Percentiles rank a stretch among this genome's conserved stretches.
These are phyloP conservation scores for Miichthys miiuy DNA, from an alignment of 2,797 vertebrate species.

Conservation along the genomic window DNA sequence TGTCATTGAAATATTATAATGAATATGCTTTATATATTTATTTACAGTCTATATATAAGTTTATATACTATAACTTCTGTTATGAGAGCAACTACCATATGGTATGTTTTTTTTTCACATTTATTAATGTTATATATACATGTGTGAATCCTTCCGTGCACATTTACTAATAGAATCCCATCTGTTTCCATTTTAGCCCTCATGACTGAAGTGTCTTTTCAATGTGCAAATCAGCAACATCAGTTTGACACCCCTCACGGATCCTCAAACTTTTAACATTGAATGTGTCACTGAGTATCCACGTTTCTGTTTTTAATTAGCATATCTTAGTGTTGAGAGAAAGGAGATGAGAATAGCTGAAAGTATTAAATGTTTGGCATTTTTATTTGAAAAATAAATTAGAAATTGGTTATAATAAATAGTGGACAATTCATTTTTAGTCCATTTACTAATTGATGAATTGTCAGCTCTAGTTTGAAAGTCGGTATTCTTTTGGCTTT, in stretches of 20 bases:
- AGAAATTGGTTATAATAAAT: not conserved
- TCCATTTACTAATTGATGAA: conserved; percentile 1
- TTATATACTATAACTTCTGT: too few relatives aligned
- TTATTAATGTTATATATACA: too few relatives aligned
- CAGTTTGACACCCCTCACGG: conserved; percentile 14
- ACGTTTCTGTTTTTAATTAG: conserved; percentile 17
- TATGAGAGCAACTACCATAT: too few relatives aligned
- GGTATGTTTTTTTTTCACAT: too few relatives aligned
- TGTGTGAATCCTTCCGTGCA: too few relatives aligned
- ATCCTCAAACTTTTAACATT: conserved; percentile 27
- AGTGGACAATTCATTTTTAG: not conserved
- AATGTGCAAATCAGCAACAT: conserved; percentile 32
- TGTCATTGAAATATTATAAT: too few relatives aligned
- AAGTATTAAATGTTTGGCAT: not conserved
- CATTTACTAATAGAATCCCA: too few relatives aligned
- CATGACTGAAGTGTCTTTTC: conserved; percentile 43
- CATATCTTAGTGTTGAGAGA: not conserved
- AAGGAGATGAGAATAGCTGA: not conserved
- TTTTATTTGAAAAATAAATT: not conserved
- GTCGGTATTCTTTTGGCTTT: conserved; percentile 19
- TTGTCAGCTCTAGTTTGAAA: not conserved
- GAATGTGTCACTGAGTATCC: conserved; percentile 42
- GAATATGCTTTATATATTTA: too few relatives aligned
- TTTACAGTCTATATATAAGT: too few relatives aligned
- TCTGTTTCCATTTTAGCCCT: not conserved